phyloP scores from a whole-genome alignment of 2,797 vertebrate species.

The Molossus molossus region DNA sequence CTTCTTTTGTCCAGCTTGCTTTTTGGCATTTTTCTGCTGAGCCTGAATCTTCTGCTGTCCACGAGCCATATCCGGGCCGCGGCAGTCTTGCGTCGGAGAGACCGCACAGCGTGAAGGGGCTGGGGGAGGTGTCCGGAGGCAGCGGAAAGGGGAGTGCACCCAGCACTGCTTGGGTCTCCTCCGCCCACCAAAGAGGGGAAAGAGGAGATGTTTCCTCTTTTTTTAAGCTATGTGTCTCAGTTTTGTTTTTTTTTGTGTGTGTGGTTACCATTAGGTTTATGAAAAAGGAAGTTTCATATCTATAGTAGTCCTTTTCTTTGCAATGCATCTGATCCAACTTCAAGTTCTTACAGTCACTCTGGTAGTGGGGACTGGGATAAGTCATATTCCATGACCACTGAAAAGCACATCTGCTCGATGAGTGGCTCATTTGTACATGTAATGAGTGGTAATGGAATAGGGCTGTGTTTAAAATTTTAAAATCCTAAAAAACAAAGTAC shows the following conservation, averaged over 20 bases:
- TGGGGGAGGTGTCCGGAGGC: no score
- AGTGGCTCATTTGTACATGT: neutral
- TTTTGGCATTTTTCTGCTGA: no score
- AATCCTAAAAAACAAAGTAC: neutral
- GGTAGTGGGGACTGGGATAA: neutral
- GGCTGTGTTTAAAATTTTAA: constrained; percentile 3
- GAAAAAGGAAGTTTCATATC: neutral
- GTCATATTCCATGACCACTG: neutral
- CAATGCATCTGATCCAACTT: neutral
- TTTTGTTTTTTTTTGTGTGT: neutral
- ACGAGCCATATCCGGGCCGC: no score
- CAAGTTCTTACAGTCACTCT: neutral
- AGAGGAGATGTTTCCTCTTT: neutral
- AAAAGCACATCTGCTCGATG: neutral
- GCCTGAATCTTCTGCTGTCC: no score
- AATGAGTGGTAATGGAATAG: neutral
- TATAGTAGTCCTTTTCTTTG: neutral
- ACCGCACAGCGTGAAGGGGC: no score
- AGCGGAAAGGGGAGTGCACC: no score
- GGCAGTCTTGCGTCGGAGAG: no score
- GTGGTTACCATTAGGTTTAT: neutral
- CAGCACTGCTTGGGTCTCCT: no score
- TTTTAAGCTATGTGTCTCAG: neutral
- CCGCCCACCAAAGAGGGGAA: no score
- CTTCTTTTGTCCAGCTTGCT: no score